Percentiles rank a stretch among this genome's conserved stretches.
phyloP scores from a whole-genome alignment of 2,113 vertebrate genomes.

The Dipodomys ordii region DNA sequence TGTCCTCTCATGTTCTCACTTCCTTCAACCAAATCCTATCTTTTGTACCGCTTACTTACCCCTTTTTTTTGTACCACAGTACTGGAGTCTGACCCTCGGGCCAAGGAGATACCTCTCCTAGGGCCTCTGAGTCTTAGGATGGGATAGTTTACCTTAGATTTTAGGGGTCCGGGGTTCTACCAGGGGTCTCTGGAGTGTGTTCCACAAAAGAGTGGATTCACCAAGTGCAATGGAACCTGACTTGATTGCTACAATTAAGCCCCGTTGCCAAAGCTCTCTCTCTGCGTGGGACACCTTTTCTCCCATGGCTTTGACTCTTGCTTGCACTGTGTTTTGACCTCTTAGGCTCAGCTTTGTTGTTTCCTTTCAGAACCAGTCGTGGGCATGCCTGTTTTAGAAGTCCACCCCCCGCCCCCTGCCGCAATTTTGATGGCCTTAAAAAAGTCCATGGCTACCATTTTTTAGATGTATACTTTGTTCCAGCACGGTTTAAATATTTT shows the following conservation, averaged over 20 bases:
- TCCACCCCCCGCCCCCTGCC: neutral
- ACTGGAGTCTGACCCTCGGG: neutral
- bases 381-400: neutral
- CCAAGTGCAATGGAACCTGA: neutral
- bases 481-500: neutral
- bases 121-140: neutral
- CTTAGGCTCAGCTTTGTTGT: no score
- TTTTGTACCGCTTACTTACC: neutral
- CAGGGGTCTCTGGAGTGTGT: neutral
- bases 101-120: neutral
- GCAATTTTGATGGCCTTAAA: neutral
- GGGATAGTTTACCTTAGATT: neutral
- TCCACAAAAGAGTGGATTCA: neutral
- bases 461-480: neutral
- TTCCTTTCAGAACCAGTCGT: neutral
- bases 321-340: neutral
- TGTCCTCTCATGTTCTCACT: fast-evolving
- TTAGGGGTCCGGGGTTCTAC: neutral
- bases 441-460: neutral
- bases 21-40: neutral
- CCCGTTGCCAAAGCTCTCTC: neutral
- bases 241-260: neutral
- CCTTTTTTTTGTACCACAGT: neutral
- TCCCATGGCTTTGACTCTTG: neutral
- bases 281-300: neutral